Percentiles rank a stretch among this genome's conserved stretches.
Conservation (phyloP, 2,888 invertebrate species). For the Brenthis daphne region DNA sequence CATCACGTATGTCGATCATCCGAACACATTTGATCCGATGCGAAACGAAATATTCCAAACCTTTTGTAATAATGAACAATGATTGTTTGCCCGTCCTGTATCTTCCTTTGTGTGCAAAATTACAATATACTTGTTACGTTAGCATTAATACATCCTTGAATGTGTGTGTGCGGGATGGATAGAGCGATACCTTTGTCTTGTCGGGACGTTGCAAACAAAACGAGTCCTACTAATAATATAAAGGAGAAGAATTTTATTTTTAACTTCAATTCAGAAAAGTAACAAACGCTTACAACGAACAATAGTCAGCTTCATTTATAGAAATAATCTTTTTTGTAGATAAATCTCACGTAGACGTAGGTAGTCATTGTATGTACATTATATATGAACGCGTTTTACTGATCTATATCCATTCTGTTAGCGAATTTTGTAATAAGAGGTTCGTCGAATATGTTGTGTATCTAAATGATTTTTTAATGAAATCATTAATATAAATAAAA, state of each 20-base stretch:
- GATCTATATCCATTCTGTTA: slow-evolving; percentile 67
- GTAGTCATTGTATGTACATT: slow-evolving; percentile 64
- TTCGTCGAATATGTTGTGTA: slow-evolving; percentile 51
- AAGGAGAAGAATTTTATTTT: slow-evolving; percentile 81
- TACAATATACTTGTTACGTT: slow-evolving; percentile 81
- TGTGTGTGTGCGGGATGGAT: slow-evolving; percentile 78
- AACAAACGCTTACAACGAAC: slow-evolving; percentile 77
- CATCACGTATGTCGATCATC: slow-evolving; percentile 68
- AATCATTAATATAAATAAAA: background rate
- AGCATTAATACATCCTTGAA: slow-evolving; percentile 65
- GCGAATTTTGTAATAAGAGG: slow-evolving; percentile 65
- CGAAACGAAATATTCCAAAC: slow-evolving; percentile 80
- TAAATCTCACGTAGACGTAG: slow-evolving; percentile 78
- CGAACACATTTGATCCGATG: slow-evolving; percentile 78
- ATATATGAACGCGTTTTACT: slow-evolving; percentile 52
- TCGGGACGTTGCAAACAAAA: slow-evolving; percentile 80
- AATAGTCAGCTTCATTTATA: slow-evolving; percentile 79
- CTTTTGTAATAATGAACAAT: slow-evolving; percentile 83
- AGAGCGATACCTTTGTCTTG: slow-evolving; percentile 81
- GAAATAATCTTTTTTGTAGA: slow-evolving; percentile 81
- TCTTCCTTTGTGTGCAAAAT: slow-evolving; percentile 80
- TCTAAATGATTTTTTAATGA: background rate
- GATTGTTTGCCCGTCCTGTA: slow-evolving; percentile 81
- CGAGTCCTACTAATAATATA: slow-evolving; percentile 79
- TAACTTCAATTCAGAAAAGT: slow-evolving; percentile 81